Base-by-base conservation (phyloP, 2,888 invertebrate species). In the Sclerodermus sp. region DNA sequence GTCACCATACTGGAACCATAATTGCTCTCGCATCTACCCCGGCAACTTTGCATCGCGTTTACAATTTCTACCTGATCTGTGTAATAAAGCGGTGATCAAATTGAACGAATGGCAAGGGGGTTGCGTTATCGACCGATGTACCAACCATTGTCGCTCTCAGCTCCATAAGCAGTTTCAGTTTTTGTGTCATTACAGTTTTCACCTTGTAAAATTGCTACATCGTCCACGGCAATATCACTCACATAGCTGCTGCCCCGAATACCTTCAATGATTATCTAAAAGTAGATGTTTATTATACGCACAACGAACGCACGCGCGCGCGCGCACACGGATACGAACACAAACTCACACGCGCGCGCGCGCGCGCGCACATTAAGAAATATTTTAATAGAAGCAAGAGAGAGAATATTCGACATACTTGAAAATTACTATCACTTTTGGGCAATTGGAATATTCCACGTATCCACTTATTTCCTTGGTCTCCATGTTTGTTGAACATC, bases 211-310 rank as follows among this genome's bases (percentile, higher is more conserved):
- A 92, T 78, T 6, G 83, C 81, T 0, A 93, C 85, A 70, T 93
- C 93, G 62, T 93, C 93, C 12, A 93, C 83, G 0, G 92, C 92
- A 31, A 89, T 87, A 69, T 92, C 91, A 46, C 90, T 89, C 6
- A 87, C 83, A 57, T 85, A 87, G 16, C 83, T 82, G 0, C 65
- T 60, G 0, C 90, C 90, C 29, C 88, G 80, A 0, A 88, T 81
- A 0, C 88, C 91, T 71, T 91, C 90, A 39, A 93, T 84, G 2
- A 91, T 79, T 18, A 93, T 86, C 88, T 92, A 32, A n/a, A 51
- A 51, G 38, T 23, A 23, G 4, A n/a, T n/a, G n/a, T n/a, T n/a
- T n/a, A n/a, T n/a, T n/a, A n/a, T n/a, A n/a, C n/a, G n/a, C n/a
- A n/a, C n/a, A n/a, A n/a, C n/a, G n/a, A n/a, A n/a, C n/a, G n/a